Evolutionary conservation across 2,888 invertebrate genomes (phyloP), one percentile per base, ranked within the genome.

Genomic region (Pammene fasciana): DNA sequence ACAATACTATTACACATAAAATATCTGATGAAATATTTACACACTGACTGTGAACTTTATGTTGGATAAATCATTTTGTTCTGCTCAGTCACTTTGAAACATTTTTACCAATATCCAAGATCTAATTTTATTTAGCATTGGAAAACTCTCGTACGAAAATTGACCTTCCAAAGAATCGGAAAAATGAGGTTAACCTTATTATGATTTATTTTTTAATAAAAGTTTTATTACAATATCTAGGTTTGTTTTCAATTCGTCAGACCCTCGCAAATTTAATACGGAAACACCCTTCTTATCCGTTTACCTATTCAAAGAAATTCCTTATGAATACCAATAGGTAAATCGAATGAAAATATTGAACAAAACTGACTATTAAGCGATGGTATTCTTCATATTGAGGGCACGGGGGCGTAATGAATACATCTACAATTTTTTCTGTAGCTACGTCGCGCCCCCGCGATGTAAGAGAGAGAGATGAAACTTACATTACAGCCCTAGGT

Each of bases 241-340:
- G 67, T 76, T 75, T 80, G 80, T 81, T 81, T 82, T 80, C 79
- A 78, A 82, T 82, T 83, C 82, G 76, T 83, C 81, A 84, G 79
- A 80, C 64, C 68, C 57, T 36, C 78, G 79, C 79, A 79, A 76
- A 79, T 82, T 82, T 84, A 82, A 82, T 79, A 78, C 78, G 79
- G 72, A 77, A 79, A 79, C 84, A 83, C 85, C 86, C 83, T 82
- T 85, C 80, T 82, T 79, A 82, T 80, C 82, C 82, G 82, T 83
- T 86, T 86, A 86, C 83, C 82, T 84, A 86, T 86, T 86, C 86
- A 83, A 83, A 80, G 81, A 85, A 84, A 80, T 82, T 83, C 83
- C 82, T 79, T 79, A 86, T 87, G 87, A 87, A 87, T 87, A 87
- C 82, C 84, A 87, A 87, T 87, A 82, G 80, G 80, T 76, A 76